Base-by-base conservation (phyloP, 2,797 vertebrate genomes). In the Myotis planiceps region DNA sequence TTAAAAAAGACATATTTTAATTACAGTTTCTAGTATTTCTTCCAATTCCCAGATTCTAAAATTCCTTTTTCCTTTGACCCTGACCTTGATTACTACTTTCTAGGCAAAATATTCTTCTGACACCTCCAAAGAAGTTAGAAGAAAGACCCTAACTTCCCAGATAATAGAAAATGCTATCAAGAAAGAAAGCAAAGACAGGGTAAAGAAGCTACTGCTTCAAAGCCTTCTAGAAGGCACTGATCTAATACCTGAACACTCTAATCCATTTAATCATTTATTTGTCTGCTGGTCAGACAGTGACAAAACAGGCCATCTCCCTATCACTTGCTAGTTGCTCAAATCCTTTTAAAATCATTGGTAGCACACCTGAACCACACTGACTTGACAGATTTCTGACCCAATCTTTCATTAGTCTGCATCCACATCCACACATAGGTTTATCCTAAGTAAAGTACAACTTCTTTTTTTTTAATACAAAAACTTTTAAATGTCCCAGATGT, bases 1-100 rank as follows among this genome's bases (percentile, higher is more conserved):
- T 80, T 81, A 34, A 90, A 89, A 94, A 75, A 53, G 60, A 60
- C 12, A 80, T 85, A 80, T 88, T 85, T 75, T 93, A 76, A 74
- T 34, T 92, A 71, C 53, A 83, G 51, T 81, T 88, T 91, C 63
- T 72, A 88, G 21, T 68, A 78, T 53, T 58, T 92, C 29, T 92
- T 95, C 45, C 21, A 86, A 80, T 86, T 86, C 75, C 45, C 88
- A 82, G 15, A 51, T 21, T 45, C 3, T 69, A 75, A 96, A 86
- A 95, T 71, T 88, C 15, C 29, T 74, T 74, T 92, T 86, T 91
- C 7, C 9, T 83, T 93, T 92, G 53, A 47, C 14, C 14, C 45
- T 60, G 49, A 83, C 75, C 75, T 89, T 63, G 63, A 93, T 53
- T 78, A 86, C 45, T 90, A 91, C 37, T 82, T 92, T 63, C 60